A percentile compares a stretch with the other conserved stretches of the same genome.
Conservation (phyloP, 2,888 invertebrate species). For the Tetanocera ferruginea region DNA sequence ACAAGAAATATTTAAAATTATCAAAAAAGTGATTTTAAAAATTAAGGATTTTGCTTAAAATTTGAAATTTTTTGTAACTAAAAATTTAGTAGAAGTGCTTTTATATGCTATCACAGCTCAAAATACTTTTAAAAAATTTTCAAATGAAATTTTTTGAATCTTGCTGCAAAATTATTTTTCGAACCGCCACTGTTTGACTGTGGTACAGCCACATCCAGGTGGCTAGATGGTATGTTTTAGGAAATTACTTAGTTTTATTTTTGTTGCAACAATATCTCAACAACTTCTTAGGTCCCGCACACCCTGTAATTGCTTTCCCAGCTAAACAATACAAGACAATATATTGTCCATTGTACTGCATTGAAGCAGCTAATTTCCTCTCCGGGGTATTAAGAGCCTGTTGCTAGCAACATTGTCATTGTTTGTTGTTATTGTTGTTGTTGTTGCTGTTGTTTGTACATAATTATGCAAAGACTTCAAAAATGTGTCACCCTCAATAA, state of each 20-base stretch:
- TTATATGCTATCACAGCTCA: too few relatives aligned
- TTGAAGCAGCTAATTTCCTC: slow-evolving; percentile 16
- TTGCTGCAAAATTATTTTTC: too few relatives aligned
- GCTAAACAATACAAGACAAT: neutral
- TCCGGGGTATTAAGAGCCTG: slow-evolving; percentile 14
- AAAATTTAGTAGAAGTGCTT: too few relatives aligned
- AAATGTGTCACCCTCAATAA: neutral
- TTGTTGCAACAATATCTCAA: neutral
- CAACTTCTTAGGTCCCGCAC: neutral
- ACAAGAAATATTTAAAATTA: too few relatives aligned
- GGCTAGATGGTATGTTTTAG: neutral
- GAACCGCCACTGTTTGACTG: neutral
- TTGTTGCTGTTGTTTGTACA: too few relatives aligned
- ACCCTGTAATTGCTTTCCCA: neutral
- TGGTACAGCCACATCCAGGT: neutral
- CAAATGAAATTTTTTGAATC: too few relatives aligned
- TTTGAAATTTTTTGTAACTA: too few relatives aligned
- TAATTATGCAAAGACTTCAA: slow-evolving; percentile 12
- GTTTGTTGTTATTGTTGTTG: neutral
- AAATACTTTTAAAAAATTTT: too few relatives aligned
- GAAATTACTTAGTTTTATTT: slow-evolving; percentile 15
- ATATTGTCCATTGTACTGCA: slow-evolving; percentile 14
- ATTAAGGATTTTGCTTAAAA: too few relatives aligned
- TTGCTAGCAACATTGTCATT: neutral
- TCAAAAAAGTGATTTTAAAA: too few relatives aligned